These are phyloP conservation scores for Pseudoatta argentina DNA, from an alignment of 1,140 invertebrate species.

Conservation along the genomic window DNA sequence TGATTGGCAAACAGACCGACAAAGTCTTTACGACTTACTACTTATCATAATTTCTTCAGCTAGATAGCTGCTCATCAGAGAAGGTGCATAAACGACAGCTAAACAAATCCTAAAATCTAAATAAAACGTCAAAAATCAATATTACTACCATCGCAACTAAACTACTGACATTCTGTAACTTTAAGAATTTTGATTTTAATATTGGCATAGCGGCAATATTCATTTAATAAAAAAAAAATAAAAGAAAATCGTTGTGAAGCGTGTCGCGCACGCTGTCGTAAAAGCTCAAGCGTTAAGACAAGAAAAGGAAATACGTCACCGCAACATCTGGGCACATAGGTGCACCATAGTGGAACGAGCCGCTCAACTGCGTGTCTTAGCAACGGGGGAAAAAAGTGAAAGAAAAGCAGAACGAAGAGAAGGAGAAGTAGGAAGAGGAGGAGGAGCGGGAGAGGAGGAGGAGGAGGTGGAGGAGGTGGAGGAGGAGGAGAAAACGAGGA, in stretches of 20 bases:
- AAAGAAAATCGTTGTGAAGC: neutral
- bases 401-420: slow-evolving; percentile 53
- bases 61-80: slow-evolving; percentile 46
- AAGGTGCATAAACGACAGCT: neutral
- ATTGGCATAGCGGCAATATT: slow-evolving; percentile 9
- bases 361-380: slow-evolving; percentile 61
- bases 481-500: slow-evolving; percentile 29
- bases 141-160: neutral
- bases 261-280: neutral
- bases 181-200: neutral
- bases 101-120: neutral
- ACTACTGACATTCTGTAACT: neutral
- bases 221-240: slow-evolving; percentile 2
- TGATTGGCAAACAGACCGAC: slow-evolving; percentile 82
- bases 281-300: slow-evolving; percentile 46
- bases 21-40: slow-evolving; percentile 71
- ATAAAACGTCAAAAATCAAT: slow-evolving; percentile 9
- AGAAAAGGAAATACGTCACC: slow-evolving; percentile 51
- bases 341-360: slow-evolving; percentile 54
- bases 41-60: slow-evolving; percentile 40
- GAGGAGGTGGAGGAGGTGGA: neutral
- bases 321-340: slow-evolving; percentile 65
- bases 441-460: neutral
- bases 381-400: slow-evolving; percentile 66
- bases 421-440: neutral